Evolutionary conservation across 2,888 invertebrate species (phyloP).

Genomic region (Anorthoa munda): DNA sequence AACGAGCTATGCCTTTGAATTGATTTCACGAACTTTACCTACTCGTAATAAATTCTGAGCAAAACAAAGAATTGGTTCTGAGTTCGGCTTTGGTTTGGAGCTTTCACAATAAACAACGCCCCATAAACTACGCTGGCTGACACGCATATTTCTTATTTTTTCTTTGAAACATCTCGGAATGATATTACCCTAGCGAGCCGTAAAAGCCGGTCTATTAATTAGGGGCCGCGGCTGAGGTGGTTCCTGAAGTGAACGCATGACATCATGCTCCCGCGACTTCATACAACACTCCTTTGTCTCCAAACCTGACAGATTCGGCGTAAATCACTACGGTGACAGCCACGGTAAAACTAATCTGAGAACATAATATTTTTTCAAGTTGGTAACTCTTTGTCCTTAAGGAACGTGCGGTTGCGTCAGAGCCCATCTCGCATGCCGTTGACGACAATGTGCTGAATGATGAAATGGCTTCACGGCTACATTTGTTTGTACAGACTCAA

Average conservation of each 20-base stretch:
- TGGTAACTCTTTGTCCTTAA: slow-evolving; percentile 75
- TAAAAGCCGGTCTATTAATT: slow-evolving; percentile 87
- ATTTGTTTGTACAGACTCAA: slow-evolving; percentile 85
- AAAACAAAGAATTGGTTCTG: slow-evolving; percentile 83
- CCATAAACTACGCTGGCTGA: slow-evolving; percentile 80
- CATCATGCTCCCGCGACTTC: slow-evolving; percentile 84
- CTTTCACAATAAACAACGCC: slow-evolving; percentile 81
- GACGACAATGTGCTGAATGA: slow-evolving; percentile 83
- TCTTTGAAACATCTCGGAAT: slow-evolving; percentile 80
- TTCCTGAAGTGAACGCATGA: slow-evolving; percentile 76
- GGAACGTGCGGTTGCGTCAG: slow-evolving; percentile 75
- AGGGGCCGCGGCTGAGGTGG: slow-evolving; percentile 71
- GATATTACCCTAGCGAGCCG: slow-evolving; percentile 75
- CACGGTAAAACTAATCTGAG: slow-evolving; percentile 80
- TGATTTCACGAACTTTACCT: slow-evolving; percentile 72
- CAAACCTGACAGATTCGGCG: slow-evolving; percentile 83
- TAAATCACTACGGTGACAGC: slow-evolving; percentile 87
- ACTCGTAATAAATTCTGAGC: slow-evolving; percentile 69
- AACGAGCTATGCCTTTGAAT: slow-evolving; percentile 71
- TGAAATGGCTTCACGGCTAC: slow-evolving; percentile 84
- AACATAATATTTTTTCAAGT: slow-evolving; percentile 83
- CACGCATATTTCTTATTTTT: slow-evolving; percentile 84
- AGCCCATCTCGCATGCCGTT: slow-evolving; percentile 69
- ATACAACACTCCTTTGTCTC: slow-evolving; percentile 87
- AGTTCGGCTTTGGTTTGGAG: slow-evolving; percentile 72